phyloP scores from a whole-genome alignment of 1,140 invertebrate species.

The Caenorhabditis latens region DNA sequence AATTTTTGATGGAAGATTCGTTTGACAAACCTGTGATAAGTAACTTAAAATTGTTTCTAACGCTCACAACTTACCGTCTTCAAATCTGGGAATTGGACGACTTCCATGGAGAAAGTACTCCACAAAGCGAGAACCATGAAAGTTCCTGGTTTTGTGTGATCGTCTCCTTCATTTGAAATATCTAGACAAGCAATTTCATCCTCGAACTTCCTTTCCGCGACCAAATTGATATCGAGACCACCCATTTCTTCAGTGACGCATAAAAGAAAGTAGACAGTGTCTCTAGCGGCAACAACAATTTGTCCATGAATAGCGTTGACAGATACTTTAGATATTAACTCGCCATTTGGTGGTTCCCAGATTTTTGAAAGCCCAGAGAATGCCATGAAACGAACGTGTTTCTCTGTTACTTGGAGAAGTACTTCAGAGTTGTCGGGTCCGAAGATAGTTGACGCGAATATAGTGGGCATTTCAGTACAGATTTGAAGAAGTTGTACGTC shows the following conservation, averaged over 20 bases:
- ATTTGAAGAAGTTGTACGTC: constrained; percentile 85
- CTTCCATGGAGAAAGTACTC: constrained; percentile 13
- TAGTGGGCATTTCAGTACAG: constrained; percentile 89
- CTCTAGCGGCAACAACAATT: constrained; percentile 89
- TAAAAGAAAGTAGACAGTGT: constrained; percentile 83
- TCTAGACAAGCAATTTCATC: constrained; percentile 97
- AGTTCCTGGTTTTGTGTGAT: neutral
- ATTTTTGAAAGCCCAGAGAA: constrained; percentile 82
- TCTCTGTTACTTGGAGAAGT: constrained; percentile 83
- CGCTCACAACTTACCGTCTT: constrained; percentile 79
- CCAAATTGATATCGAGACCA: neutral
- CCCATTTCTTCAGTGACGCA: constrained; percentile 62
- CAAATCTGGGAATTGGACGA: constrained; percentile 10
- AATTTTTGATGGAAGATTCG: constrained; percentile 87
- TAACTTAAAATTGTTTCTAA: constrained; percentile 3
- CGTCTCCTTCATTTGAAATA: constrained; percentile 87
- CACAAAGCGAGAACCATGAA: constrained; percentile 13
- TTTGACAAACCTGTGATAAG: constrained; percentile 86
- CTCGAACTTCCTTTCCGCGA: constrained; percentile 81
- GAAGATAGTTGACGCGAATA: constrained; percentile 90
- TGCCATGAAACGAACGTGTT: neutral
- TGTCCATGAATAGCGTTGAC: constrained; percentile 85
- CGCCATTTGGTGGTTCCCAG: constrained; percentile 49
- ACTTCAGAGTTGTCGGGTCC: constrained; percentile 80
- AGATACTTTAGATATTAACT: constrained; percentile 87